Percentiles rank a stretch among this genome's conserved stretches.
Evolutionary conservation across 2,888 invertebrate genomes (phyloP).

Genomic region (Parapristionchus giblindavisi): DNA sequence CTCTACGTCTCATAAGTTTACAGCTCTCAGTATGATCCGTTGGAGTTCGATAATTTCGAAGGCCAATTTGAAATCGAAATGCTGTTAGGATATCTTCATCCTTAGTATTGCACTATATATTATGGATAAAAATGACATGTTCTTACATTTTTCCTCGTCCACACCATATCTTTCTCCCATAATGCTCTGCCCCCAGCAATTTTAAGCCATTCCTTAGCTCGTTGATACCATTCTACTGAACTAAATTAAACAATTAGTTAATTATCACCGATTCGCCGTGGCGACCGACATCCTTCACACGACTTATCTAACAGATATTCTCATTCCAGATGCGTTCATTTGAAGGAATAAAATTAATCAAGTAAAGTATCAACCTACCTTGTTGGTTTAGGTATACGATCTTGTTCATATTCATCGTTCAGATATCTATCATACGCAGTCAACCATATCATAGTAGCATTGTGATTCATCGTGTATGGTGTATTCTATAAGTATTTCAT

Average conservation of each 20-base stretch:
- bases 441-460: slow-evolving; percentile 69
- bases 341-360: neutral
- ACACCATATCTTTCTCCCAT: slow-evolving; percentile 68
- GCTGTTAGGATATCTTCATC: slow-evolving; percentile 53
- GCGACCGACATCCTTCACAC: neutral
- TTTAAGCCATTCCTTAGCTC: slow-evolving; percentile 65
- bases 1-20: slow-evolving; percentile 62
- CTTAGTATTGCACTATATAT: slow-evolving; percentile 15
- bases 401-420: slow-evolving; percentile 49
- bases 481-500: slow-evolving; percentile 54
- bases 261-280: neutral
- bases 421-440: slow-evolving; percentile 63
- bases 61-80: slow-evolving; percentile 67
- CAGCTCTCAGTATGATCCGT: slow-evolving; percentile 70
- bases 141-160: slow-evolving; percentile 50
- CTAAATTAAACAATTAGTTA: slow-evolving; percentile 41
- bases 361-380: slow-evolving; percentile 41
- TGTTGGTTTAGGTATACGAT: slow-evolving; percentile 57
- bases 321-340: too few species aligned
- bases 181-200: slow-evolving; percentile 65
- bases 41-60: slow-evolving; percentile 66
- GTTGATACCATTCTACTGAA: slow-evolving; percentile 60
- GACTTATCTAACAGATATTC: too few species aligned
- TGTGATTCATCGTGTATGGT: slow-evolving; percentile 64
- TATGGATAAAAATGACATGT: neutral